Base-by-base conservation (phyloP, 2,888 invertebrate genomes). In the Eupithecia vulgata region DNA sequence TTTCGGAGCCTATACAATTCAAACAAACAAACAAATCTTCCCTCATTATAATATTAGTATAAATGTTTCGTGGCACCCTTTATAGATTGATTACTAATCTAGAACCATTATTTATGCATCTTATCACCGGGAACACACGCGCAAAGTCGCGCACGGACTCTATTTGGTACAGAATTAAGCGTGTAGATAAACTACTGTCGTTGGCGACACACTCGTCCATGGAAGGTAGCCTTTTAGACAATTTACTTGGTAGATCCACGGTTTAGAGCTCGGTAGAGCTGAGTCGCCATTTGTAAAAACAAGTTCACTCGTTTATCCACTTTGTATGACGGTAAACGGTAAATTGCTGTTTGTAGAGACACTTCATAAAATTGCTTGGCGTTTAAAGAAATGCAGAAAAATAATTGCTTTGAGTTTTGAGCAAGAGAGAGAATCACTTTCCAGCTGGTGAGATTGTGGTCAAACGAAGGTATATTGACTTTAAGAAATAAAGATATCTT, bases 231-330 rank as follows among this genome's bases (percentile, higher is more conserved):
- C 57, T 13, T 57, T 57, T 57, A 57, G 34, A 34, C 30, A 59
- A 59, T 59, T 59, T 30, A 59, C 61, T 34, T 17, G 34, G 61
- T 59, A 30, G 61, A 61, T 34, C 61, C 61, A 61, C 34, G 17
- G 59, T 7, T 34, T 15, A 61, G 15, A 34, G 61, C 30, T 34
- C 8, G 61, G 61, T 61, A 34, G 61, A 34, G 64, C 37, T 37
- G 17, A 21, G 40, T 21, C 17, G 37, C 17, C 30, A 61, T 61
- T 59, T 61, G 61, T 34, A 34, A 34, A 34, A 61, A 34, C 17
- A 59, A 59, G 59, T 59, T 59, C 30, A 61, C 61, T 61, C 61
- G 61, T 61, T 61, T 61, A 61, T 61, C 61, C 61, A 30, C 30
- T 61, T 61, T 61, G 61, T 61, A 61, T 34, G 61, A 34, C 34